Base-by-base conservation (phyloP, 2,797 vertebrate genomes). In the Lepilemur ruficaudatus region DNA sequence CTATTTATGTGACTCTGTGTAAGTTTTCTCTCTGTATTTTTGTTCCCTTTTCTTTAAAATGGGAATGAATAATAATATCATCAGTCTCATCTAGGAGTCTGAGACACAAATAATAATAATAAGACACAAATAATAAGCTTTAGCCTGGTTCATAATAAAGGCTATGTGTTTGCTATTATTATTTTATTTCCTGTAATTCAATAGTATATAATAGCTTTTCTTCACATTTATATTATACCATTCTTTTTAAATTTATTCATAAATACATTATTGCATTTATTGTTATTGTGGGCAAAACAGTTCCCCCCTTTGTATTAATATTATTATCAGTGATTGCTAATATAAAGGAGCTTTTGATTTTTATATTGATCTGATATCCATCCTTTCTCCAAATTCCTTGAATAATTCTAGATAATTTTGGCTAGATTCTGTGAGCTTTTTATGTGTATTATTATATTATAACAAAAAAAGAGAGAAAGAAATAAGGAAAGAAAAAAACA, bases 161-260 rank as follows among this genome's bases (percentile, higher is more conserved):
- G 32, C 12, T 22, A 9, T 50, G 30, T n/a, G 28, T 59, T 91
- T 73, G 15, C 20, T 87, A 30, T 63, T 78, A 78, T 52, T 55
- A 41, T 92, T 87, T 89, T 78, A 92, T 79, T 84, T 93, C 14
- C 12, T 70, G 4, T 67, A 43, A 35, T 43, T 91, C 69, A 89
- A 41, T 25, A 69, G 17, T 25, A 78, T 70, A 75, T 63, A 55
- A 65, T 55, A 88, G 20, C 12, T 23, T 69, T 52, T 90, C 63
- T 63, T 84, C 50, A 89, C 61, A 73, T n/a, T 63, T 75, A 57
- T 57, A 78, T 11, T 23, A 1, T 15, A 79, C 1, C 25, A 70
- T 65, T 93, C 3, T 92, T 97, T 82, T 70, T 17, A 81, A 81
- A 59, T 91, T n/a, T 80, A 79, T 72, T 81, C 13, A 67, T 57